Evolutionary conservation across 2,888 invertebrate genomes (phyloP), one percentile per base, ranked within the genome.

Genomic region (Troides helena): DNA sequence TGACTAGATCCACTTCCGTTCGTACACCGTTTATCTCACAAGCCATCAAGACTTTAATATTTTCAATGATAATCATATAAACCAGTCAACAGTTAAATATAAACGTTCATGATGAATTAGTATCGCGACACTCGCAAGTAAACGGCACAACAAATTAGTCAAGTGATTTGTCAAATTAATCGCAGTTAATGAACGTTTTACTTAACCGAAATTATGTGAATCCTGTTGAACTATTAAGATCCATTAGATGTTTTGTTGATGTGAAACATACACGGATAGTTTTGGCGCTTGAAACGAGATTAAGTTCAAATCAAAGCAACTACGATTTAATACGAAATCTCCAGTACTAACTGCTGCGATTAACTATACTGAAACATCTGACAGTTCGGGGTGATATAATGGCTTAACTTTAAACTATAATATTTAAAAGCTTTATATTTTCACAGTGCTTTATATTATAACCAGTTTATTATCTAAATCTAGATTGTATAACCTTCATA

Each of bases 131-230:
- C 23, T 62, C 66, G 43, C 59, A 67, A 64, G 43, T 61, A 61
- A 67, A 64, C 61, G 36, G n/a, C 46, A 46, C 46, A 56, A 61
- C 64, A 64, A 70, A 62, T 61, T 67, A 70, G 46, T 53, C 36
- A 46, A 64, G 70, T 70, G 39, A 61, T 70, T 64, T 70, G 70
- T 70, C 64, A 67, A 25, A 64, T 57, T 70, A 64, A 70, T 70
- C 63, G 63, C 66, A 59, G 59, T 58, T 67, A 63, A 67, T 64
- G 43, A 60, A 70, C 56, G 46, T 61, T 67, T 50, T 36, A 46
- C 63, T 43, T 70, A 63, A 70, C 63, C 67, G 50, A 63, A 63
- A 67, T 60, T 21, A 39, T 39, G 57, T 60, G 50, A 66, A 66
- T 66, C 36, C 36, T 25, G 46, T 23, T 66, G 7, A 58, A 70